These are phyloP conservation scores for Esox lucius DNA, from an alignment of 2,797 vertebrate genomes.

Conservation along the genomic window DNA sequence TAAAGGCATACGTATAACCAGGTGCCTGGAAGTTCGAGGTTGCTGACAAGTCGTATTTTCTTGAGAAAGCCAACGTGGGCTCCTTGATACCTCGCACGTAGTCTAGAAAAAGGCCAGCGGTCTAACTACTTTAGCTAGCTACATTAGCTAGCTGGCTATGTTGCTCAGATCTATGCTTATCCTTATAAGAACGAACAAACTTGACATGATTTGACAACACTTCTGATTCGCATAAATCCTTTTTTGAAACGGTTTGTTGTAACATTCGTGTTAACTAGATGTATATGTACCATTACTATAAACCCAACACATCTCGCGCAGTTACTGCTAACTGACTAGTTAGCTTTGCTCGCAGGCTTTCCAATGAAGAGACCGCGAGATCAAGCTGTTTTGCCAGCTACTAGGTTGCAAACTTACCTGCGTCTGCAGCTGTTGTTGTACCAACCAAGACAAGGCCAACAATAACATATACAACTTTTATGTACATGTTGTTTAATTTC, in stretches of 20 bases:
- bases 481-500: slow-evolving; percentile 59
- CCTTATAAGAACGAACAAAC: neutral
- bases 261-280: neutral
- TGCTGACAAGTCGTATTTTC: neutral
- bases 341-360: neutral
- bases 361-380: neutral
- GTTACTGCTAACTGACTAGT: slow-evolving; percentile 52
- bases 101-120: neutral
- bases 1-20: neutral
- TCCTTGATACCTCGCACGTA: neutral
- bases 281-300: neutral
- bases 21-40: neutral
- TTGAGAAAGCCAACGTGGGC: neutral
- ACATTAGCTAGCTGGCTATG: neutral
- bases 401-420: slow-evolving; percentile 62
- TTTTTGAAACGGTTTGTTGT: neutral
- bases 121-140: neutral
- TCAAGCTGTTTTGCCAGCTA: neutral
- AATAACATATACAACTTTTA: slow-evolving; percentile 55
- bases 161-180: neutral
- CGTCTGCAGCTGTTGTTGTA: slow-evolving; percentile 35
- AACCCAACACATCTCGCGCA: slow-evolving; percentile 1
- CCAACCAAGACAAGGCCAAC: slow-evolving; percentile 53
- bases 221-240: neutral
- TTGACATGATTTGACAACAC: neutral